Percentiles rank a stretch among this genome's conserved stretches.
phyloP scores from a whole-genome alignment of 2,888 invertebrate species.

The Ochropleura leucogaster region DNA sequence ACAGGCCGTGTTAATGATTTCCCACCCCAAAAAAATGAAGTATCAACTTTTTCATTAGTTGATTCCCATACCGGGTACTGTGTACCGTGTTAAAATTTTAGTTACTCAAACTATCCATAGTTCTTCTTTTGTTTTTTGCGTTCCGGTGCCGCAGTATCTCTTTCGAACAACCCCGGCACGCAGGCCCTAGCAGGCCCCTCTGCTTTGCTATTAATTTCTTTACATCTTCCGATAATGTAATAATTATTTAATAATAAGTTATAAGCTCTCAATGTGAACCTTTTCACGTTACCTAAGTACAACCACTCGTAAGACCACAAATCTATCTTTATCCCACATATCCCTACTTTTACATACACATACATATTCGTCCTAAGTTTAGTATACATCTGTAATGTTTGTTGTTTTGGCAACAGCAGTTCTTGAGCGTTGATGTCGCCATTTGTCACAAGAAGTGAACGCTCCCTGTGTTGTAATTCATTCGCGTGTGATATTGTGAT shows the following conservation, averaged over 20 bases:
- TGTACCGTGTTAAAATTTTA: too few relatives aligned
- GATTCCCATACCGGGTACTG: too few relatives aligned
- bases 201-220: background rate
- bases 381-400: constrained; percentile 32
- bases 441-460: constrained; percentile 24
- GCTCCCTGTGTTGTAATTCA: constrained; percentile 11
- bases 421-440: constrained; percentile 6
- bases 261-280: background rate
- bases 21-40: too few relatives aligned
- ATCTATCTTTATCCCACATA: background rate
- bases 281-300: background rate
- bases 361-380: constrained; percentile 33
- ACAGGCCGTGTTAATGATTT: too few relatives aligned
- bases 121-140: too few relatives aligned
- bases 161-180: too few relatives aligned
- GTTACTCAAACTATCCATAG: too few relatives aligned
- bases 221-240: background rate
- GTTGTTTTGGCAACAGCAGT: constrained; percentile 49
- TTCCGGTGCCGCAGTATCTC: too few relatives aligned
- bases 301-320: background rate
- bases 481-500: background rate
- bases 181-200: too few relatives aligned
- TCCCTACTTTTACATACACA: background rate
- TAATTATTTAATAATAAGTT: too few relatives aligned
- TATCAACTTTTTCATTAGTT: too few relatives aligned